Percentiles rank a stretch among this genome's conserved stretches.
Evolutionary conservation across 2,113 vertebrate genomes (phyloP).

Genomic region (Gyps fulvus): DNA sequence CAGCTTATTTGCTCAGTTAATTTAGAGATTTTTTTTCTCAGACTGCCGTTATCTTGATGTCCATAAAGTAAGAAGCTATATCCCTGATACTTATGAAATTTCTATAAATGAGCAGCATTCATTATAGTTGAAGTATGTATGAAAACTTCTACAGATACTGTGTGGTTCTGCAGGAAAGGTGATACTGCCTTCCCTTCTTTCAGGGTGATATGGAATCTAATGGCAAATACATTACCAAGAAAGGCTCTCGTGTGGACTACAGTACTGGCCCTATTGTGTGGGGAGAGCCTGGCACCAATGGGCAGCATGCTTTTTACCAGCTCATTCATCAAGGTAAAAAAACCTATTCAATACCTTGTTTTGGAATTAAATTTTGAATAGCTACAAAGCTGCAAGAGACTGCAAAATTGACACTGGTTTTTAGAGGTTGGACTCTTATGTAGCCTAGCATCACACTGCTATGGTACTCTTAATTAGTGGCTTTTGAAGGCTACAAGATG

Average conservation of each 20-base stretch:
- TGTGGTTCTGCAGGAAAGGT: not conserved
- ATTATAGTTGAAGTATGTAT: not conserved
- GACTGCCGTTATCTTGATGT: not conserved
- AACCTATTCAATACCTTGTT: not conserved
- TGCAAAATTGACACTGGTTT: not conserved
- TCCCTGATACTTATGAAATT: not conserved
- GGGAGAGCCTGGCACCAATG: conserved; percentile 97
- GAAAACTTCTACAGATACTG: not conserved
- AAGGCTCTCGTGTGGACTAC: conserved; percentile 84
- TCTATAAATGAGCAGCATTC: not conserved
- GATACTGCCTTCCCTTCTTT: not conserved
- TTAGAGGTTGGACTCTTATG: not conserved
- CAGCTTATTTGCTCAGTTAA: not conserved
- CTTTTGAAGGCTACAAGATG: not conserved
- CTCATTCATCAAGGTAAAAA: conserved; percentile 94
- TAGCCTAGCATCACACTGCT: not conserved
- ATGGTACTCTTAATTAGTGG: not conserved
- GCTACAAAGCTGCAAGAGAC: not conserved
- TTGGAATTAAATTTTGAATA: not conserved
- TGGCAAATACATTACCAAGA: conserved; percentile 91
- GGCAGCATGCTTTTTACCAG: conserved; percentile 97
- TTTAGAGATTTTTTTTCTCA: not conserved
- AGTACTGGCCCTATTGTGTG: conserved; percentile 94
- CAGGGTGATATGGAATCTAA: conserved; percentile 99
- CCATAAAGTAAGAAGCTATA: not conserved